Evolutionary conservation across 2,888 invertebrate genomes (phyloP), one percentile per base, ranked within the genome.

Genomic region (Cheilosia variabilis): DNA sequence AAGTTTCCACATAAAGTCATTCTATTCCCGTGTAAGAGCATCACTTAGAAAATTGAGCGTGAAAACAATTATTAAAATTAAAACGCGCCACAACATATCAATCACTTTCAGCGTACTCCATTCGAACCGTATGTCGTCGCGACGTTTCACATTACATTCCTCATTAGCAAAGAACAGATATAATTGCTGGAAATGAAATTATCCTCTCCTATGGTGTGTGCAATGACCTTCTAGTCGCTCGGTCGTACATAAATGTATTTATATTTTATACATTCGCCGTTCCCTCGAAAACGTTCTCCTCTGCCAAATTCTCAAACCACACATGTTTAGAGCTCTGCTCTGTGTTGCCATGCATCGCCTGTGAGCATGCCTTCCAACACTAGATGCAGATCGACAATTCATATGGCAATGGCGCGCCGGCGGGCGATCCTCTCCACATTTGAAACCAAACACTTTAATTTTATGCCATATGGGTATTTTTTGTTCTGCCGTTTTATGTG

Each of bases 151-250:
- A 84, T 65, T 80, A 71, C 76, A 71, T 66, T 62, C 62, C 66
- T 81, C 80, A 63, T 76, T 62, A 86, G 76, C 34, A 53, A 68
- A 47, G 50, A 66, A 71, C 55, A 47, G 31, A 81, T 47, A 86
- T 81, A 86, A 76, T 81, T 60, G 63, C 81, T 86, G 81, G 65
- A 76, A 86, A 72, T 72, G 66, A 81, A 81, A 76, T 84, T 69
- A 84, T 84, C 69, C 75, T 63, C 68, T 24, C 27, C n/a, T 52
- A 34, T 72, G 62, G 65, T 31, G 52, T 84, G 84, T 80, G 80
- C 84, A 84, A 79, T 75, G 84, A 79, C 79, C 84, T 84, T 84
- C 84, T 75, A 68, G 22, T 31, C 41, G 22, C 41, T 47, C 47
- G 22, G 19, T 31, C 24, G 24, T 58, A 69, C 62, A 83, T 57